These are phyloP conservation scores for Bombus terrestris DNA, from an alignment of 1,140 invertebrate genomes.

Conservation along the genomic window DNA sequence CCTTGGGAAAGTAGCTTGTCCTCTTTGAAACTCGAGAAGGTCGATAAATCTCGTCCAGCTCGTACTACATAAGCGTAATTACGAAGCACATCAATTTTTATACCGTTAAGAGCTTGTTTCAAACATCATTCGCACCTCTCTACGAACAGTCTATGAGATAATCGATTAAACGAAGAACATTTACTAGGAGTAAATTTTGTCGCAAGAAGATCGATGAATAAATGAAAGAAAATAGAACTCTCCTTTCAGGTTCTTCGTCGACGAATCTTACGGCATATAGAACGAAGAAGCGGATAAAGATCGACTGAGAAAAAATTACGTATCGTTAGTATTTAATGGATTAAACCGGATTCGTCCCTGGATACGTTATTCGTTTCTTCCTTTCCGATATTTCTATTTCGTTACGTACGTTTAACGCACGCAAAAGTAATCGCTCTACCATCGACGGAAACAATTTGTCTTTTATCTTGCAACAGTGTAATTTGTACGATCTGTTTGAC, in stretches of 20 bases:
- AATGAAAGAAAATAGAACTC: background rate
- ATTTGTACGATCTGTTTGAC: background rate
- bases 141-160: background rate
- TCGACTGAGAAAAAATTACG: background rate
- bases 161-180: background rate
- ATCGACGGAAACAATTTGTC: too few species aligned
- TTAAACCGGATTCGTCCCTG: background rate
- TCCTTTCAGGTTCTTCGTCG: background rate
- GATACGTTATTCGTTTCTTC: background rate
- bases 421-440: too few species aligned
- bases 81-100: background rate
- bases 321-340: background rate
- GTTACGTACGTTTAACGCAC: background rate
- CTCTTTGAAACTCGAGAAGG: background rate
- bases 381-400: background rate
- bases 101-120: background rate
- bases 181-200: too few species aligned
- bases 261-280: background rate
- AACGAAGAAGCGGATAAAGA: background rate
- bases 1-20: constrained; percentile 17
- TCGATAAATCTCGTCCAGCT: constrained; percentile 8
- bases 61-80: constrained; percentile 12
- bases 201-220: too few species aligned
- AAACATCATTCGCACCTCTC: too few species aligned
- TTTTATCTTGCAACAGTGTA: background rate